Conservation (phyloP, 2,113 vertebrate genomes). For the Brachypodius melanocephalos region DNA sequence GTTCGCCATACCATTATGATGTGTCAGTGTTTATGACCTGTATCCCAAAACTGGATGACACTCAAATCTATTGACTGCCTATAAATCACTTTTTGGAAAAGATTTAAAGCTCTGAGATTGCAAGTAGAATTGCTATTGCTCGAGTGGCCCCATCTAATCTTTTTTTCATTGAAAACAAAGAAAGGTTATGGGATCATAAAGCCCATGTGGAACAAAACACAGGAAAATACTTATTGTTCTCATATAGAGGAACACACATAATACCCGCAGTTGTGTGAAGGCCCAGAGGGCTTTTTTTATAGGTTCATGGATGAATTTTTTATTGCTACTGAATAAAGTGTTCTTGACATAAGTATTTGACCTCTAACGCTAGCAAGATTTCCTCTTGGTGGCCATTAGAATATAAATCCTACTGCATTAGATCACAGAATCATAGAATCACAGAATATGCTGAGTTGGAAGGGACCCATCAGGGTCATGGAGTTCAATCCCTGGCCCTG, state of each 20-base stretch:
- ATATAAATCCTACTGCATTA: slow-evolving; percentile 22
- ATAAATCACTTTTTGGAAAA: slow-evolving; percentile 51
- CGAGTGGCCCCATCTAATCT: slow-evolving; percentile 10
- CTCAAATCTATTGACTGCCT: slow-evolving; percentile 49
- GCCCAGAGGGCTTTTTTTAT: slow-evolving; percentile 21
- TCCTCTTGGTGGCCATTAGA: slow-evolving; percentile 43
- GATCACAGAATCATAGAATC: not conserved
- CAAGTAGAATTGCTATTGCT: slow-evolving; percentile 20
- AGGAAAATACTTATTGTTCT: slow-evolving; percentile 53
- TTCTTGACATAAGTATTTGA: slow-evolving; percentile 61
- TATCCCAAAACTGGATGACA: slow-evolving; percentile 30
- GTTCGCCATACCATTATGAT: not conserved
- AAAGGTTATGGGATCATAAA: slow-evolving; percentile 19
- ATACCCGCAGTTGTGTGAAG: not conserved
- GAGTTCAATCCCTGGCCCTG: not conserved
- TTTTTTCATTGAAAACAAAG: slow-evolving; percentile 54
- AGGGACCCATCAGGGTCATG: too few relatives aligned
- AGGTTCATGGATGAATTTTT: slow-evolving; percentile 41
- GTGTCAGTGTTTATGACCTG: slow-evolving; percentile 53
- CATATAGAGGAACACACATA: slow-evolving; percentile 1
- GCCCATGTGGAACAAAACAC: slow-evolving; percentile 24
- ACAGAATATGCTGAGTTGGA: not conserved
- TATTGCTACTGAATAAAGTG: slow-evolving; percentile 65
- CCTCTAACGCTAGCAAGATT: slow-evolving; percentile 45
- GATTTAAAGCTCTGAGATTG: slow-evolving; percentile 23